Conservation (phyloP, 2,797 vertebrate genomes). For the Gadopsis bispinosus region DNA sequence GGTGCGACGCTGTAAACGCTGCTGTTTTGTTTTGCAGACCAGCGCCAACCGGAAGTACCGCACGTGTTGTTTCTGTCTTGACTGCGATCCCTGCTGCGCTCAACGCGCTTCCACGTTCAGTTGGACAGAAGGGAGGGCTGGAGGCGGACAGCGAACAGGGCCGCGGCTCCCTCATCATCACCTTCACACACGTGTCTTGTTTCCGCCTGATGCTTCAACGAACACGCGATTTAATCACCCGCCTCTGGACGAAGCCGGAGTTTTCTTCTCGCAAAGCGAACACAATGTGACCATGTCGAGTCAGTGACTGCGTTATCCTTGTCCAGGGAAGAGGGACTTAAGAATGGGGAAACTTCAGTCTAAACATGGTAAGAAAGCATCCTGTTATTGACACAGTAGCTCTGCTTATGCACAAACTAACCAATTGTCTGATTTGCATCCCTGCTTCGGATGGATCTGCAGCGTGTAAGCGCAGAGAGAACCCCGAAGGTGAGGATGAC, state of each 20-base stretch:
- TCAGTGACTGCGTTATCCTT: constrained; percentile 58
- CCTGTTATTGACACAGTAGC: background rate
- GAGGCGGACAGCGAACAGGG: constrained; percentile 15
- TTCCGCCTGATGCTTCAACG: constrained; percentile 51
- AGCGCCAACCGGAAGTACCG: constrained; percentile 17
- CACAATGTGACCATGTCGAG: constrained; percentile 81
- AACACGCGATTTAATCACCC: constrained; percentile 31
- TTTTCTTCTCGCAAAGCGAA: constrained; percentile 61
- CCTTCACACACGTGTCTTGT: background rate
- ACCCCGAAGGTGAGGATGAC: constrained; percentile 88
- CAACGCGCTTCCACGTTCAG: constrained; percentile 46
- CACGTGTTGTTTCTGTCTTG: background rate
- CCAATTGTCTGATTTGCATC: constrained; percentile 53
- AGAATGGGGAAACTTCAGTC: constrained; percentile 89
- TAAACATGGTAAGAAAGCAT: constrained; percentile 84
- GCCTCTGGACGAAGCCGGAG: constrained; percentile 72
- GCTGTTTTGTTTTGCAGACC: constrained; percentile 52
- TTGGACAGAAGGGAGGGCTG: constrained; percentile 34
- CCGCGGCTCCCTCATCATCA: constrained; percentile 9
- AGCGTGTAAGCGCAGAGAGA: constrained; percentile 88
- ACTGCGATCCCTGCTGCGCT: constrained; percentile 30
- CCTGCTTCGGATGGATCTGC: constrained; percentile 40
- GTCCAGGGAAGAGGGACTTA: constrained; percentile 53
- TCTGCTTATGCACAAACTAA: constrained; percentile 33
- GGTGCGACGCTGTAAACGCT: rapidly evolving